phyloP scores from a whole-genome alignment of 2,113 vertebrate genomes.

The Progne subis region DNA sequence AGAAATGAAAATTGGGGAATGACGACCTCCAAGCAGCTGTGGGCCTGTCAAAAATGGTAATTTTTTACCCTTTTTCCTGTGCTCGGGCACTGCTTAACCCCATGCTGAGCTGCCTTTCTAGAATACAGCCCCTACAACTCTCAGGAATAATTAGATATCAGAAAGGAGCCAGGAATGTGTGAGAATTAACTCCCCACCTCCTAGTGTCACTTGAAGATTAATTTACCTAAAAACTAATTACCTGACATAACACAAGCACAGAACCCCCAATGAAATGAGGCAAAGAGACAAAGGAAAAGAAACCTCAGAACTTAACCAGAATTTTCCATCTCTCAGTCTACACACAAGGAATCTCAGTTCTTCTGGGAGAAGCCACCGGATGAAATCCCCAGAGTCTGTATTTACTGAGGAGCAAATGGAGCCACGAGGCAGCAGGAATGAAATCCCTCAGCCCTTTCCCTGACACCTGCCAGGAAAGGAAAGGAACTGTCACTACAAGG shows the following conservation, averaged over 20 bases:
- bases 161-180: not conserved
- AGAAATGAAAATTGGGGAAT: not conserved
- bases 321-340: not conserved
- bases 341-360: not conserved
- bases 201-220: constrained; percentile 43
- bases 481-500: not conserved
- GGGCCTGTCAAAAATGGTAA: constrained; percentile 3
- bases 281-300: fast-evolving
- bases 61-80: not conserved
- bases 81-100: not conserved
- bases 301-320: not conserved
- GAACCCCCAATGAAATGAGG: not conserved
- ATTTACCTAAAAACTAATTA: constrained; percentile 57
- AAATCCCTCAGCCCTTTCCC: not conserved
- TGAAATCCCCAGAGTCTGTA: not conserved
- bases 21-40: not conserved
- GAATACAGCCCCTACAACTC: not conserved
- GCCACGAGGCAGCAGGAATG: not conserved
- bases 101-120: constrained; percentile 10
- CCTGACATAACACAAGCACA: not conserved
- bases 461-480: not conserved
- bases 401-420: not conserved
- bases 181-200: constrained; percentile 49
- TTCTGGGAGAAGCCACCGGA: not conserved
- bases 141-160: constrained; percentile 41